A percentile compares a stretch with the other conserved stretches of the same genome.
These are phyloP conservation scores for Hypomecis atomaria DNA, from an alignment of 2,888 invertebrate genomes.

Conservation along the genomic window DNA sequence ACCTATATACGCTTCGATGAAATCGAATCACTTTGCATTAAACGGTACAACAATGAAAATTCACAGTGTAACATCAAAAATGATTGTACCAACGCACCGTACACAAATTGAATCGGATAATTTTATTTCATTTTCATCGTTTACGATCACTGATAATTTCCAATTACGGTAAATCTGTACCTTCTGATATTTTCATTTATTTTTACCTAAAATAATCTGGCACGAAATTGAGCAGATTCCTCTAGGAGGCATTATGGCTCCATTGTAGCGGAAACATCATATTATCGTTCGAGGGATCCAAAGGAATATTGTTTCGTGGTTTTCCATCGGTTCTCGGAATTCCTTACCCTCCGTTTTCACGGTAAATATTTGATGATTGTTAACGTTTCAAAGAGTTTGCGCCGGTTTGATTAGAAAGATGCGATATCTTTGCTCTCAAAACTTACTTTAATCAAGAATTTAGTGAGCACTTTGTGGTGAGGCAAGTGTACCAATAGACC, in stretches of 20 bases:
- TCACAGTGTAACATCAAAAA: conserved; percentile 8
- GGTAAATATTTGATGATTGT: conserved; percentile 50
- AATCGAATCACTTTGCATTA: conserved; percentile 10
- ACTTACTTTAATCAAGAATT: conserved; percentile 5
- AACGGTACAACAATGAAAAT: conserved; percentile 14
- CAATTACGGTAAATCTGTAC: conserved; percentile 34
- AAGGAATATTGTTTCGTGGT: conserved; percentile 70
- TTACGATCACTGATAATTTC: conserved; percentile 20
- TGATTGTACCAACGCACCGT: conserved; percentile 1
- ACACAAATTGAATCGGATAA: conserved; percentile 12
- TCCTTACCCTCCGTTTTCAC: conserved; percentile 47
- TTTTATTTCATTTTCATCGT: conserved; percentile 10
- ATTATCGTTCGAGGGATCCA: conserved; percentile 64
- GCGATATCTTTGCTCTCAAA: conserved; percentile 17
- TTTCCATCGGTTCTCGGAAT: conserved; percentile 61
- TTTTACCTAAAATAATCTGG: conserved; percentile 58
- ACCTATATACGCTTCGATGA: conserved; percentile 1
- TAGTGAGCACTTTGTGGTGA: not conserved
- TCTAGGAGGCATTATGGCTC: conserved; percentile 61
- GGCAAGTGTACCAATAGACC: not conserved
- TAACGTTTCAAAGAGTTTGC: conserved; percentile 49
- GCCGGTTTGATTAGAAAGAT: conserved; percentile 30
- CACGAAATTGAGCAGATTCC: conserved; percentile 54
- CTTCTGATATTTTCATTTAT: conserved; percentile 44
- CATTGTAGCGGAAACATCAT: conserved; percentile 69